Evolutionary conservation across 2,888 invertebrate genomes (phyloP).

Genomic region (Ethmia dodecea): DNA sequence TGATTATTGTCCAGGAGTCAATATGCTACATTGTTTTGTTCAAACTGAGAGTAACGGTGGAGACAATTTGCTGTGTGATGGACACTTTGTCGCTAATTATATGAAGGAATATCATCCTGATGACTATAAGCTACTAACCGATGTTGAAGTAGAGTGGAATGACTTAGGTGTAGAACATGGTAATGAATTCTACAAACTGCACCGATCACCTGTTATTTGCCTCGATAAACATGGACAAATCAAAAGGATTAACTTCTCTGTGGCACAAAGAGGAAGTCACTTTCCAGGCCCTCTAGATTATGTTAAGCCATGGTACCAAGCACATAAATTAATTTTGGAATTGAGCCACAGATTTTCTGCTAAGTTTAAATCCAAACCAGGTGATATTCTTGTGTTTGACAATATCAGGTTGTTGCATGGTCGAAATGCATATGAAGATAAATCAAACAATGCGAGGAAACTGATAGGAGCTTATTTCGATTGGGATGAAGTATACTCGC

Average conservation of each 20-base stretch:
- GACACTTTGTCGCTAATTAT: slow-evolving; percentile 79
- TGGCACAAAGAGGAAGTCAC: slow-evolving; percentile 84
- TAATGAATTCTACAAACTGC: slow-evolving; percentile 79
- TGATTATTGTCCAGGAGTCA: slow-evolving; percentile 84
- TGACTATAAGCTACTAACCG: slow-evolving; percentile 76
- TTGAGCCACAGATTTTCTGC: slow-evolving; percentile 79
- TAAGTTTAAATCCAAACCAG: slow-evolving; percentile 81
- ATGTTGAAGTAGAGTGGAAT: slow-evolving; percentile 82
- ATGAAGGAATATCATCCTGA: slow-evolving; percentile 73
- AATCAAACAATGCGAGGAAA: slow-evolving; percentile 70
- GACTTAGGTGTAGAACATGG: slow-evolving; percentile 82
- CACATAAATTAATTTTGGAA: slow-evolving; percentile 80
- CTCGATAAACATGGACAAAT: slow-evolving; percentile 75
- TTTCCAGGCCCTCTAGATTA: slow-evolving; percentile 77
- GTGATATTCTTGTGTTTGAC: slow-evolving; percentile 85
- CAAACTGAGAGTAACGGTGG: slow-evolving; percentile 82
- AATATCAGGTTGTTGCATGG: slow-evolving; percentile 86
- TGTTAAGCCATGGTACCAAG: slow-evolving; percentile 83
- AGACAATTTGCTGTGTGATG: slow-evolving; percentile 82
- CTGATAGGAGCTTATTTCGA: slow-evolving; percentile 87
- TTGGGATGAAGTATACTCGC: slow-evolving; percentile 88
- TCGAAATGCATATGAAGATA: slow-evolving; percentile 80
- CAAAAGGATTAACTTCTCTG: slow-evolving; percentile 82
- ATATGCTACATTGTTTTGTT: slow-evolving; percentile 83
- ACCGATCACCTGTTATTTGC: slow-evolving; percentile 80